Percentiles rank a stretch among this genome's conserved stretches.
phyloP scores from a whole-genome alignment of 2,888 invertebrate species.

The Anagyrus pseudococci region DNA sequence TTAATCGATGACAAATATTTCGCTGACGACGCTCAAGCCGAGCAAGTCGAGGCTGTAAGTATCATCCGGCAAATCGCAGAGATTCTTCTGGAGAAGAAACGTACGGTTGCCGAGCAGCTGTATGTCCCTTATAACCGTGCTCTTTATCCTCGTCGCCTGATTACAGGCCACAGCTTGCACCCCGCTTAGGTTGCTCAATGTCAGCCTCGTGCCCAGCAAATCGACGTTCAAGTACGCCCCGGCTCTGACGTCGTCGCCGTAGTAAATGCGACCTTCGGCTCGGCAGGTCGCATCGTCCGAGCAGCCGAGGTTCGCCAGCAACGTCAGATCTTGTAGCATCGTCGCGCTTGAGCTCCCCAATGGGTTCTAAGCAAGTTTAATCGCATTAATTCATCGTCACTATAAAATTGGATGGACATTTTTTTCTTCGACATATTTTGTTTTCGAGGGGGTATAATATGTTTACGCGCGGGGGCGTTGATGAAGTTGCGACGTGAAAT shows the following conservation, averaged over 20 bases:
- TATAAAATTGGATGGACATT: too few species aligned
- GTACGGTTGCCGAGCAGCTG: neutral
- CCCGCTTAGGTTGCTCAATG: conserved; percentile 30
- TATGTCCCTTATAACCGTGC: neutral
- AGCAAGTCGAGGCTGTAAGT: neutral
- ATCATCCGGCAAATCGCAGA: neutral
- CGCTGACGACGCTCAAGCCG: too few species aligned
- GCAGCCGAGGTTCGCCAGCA: conserved; percentile 40
- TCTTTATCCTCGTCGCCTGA: neutral
- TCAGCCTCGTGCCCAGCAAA: neutral
- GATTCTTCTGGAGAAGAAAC: neutral
- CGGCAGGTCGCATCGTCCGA: conserved; percentile 15
- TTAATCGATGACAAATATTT: too few species aligned
- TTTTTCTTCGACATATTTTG: too few species aligned
- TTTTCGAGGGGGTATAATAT: too few species aligned
- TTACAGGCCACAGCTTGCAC: conserved; percentile 30
- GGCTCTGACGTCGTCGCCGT: conserved; percentile 27
- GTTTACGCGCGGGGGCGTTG: too few species aligned
- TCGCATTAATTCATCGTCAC: too few species aligned
- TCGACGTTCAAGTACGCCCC: neutral
- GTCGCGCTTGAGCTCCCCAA: conserved; percentile 37
- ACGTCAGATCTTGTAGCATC: conserved; percentile 35
- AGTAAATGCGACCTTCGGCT: conserved; percentile 44
- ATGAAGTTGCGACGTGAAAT: too few species aligned
- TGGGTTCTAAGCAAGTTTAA: conserved; percentile 4